Conservation (phyloP, 64 coral and sea anemone species). For the Anthopleura sola region DNA sequence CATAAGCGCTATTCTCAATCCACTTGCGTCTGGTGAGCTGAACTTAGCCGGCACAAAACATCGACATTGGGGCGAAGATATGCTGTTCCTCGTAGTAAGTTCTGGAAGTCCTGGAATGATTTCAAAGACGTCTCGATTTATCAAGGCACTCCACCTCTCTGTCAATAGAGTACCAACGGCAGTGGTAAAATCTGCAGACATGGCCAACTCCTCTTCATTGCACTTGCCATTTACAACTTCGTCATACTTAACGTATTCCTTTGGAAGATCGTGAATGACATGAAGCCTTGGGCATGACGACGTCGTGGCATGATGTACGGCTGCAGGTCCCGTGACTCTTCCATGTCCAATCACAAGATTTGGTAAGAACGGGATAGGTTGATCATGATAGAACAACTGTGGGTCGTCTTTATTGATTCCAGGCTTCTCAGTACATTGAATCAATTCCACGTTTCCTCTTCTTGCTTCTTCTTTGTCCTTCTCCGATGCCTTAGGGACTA, state of each 20-base stretch:
- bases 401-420: conserved; percentile 17
- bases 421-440: conserved; percentile 21
- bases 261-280: conserved; percentile 49
- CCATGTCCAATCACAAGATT: conserved; percentile 70
- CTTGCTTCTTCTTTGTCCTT: conserved; percentile 37
- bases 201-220: conserved; percentile 26
- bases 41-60: conserved; percentile 46
- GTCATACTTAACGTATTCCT: background rate
- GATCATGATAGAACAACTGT: conserved; percentile 19
- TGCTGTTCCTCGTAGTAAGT: conserved; percentile 22
- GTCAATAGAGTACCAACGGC: conserved; percentile 34
- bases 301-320: conserved; percentile 31
- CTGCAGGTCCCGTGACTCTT: conserved; percentile 45
- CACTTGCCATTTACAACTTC: background rate
- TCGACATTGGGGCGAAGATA: conserved; percentile 44
- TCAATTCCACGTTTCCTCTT: conserved; percentile 38
- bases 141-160: conserved; percentile 53
- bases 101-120: conserved; percentile 64
- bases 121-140: conserved; percentile 51
- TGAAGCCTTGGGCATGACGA: conserved; percentile 44
- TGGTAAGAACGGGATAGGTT: conserved; percentile 35
- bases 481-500: conserved; percentile 24
- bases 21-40: background rate
- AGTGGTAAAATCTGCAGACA: conserved; percentile 54
- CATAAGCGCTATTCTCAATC: conserved; percentile 1